Conservation (phyloP, 1,140 invertebrate species). For the Heliothis virescens region DNA sequence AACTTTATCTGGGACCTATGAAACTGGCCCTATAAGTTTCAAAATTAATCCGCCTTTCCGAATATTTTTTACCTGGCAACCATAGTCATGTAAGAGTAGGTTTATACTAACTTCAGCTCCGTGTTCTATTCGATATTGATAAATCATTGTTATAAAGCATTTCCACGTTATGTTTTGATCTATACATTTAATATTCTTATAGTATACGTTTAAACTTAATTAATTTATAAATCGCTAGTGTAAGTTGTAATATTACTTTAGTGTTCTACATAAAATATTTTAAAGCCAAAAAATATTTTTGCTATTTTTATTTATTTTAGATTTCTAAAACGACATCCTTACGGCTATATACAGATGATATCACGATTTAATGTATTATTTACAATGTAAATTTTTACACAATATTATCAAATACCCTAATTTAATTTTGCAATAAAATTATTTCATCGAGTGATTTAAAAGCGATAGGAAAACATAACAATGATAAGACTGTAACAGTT, state of each 20-base stretch:
- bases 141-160: constrained; percentile 31
- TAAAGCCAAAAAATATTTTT: constrained; percentile 18
- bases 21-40: not conserved
- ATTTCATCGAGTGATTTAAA: constrained; percentile 3
- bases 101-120: not conserved
- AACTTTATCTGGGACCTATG: not conserved
- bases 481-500: not conserved
- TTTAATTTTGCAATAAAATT: constrained; percentile 14
- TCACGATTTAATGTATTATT: constrained; percentile 41
- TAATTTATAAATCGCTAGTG: constrained; percentile 16
- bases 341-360: constrained; percentile 48
- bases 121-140: not conserved
- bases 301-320: constrained; percentile 28
- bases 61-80: constrained; percentile 11
- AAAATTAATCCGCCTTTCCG: not conserved
- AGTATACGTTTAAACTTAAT: constrained; percentile 6
- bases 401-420: constrained; percentile 11
- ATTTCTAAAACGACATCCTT: constrained; percentile 30
- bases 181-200: constrained; percentile 15
- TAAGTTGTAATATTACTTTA: constrained; percentile 25
- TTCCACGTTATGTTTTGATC: constrained; percentile 18
- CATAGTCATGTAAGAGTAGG: constrained; percentile 13
- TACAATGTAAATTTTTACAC: constrained; percentile 27
- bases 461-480: constrained; percentile 31
- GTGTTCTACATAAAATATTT: constrained; percentile 9